Base-by-base conservation (phyloP, 1,140 invertebrate species). In the Panulirus ornatus region DNA sequence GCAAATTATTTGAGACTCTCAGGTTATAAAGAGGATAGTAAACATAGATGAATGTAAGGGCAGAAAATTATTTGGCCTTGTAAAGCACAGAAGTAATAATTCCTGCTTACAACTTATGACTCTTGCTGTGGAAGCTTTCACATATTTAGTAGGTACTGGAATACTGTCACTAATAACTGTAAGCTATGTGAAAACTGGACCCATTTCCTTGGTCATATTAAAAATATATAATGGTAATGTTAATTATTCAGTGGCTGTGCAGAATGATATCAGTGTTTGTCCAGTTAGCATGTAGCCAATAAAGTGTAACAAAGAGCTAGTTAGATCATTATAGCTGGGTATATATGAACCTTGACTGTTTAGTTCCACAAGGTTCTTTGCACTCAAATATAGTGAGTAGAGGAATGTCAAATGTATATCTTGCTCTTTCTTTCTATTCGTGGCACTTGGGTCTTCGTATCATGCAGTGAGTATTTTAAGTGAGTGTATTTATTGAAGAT, bases 281-380 rank as follows among this genome's bases (percentile, higher is more conserved):
- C 58, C 58, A 66, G 58, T 66, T 66, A 30, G 27, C 54, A 58
- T 66, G 58, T 66, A 66, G 27, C 58, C n/a, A 66, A 66, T 66
- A 66, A 9, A 66, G 58, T 58, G 54, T 58, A 58, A 58, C 54
- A 58, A 14, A 19, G n/a, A 66, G 30, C 58, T 5, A 66, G 9
- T 11, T 66, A 27, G 58, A 66, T 66, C 1, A 66, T 30, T 66
- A 30, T 66, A 66, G 58, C 58, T 22, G 30, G 27, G 58, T 9
- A 22, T 58, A 30, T 3, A 66, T 66, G 8, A 1, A 66, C 58
- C 54, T 58, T 66, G 58, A 8, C 58, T 66, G 8, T 5, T 66
- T 14, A 47, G 44, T 14, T 66, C 58, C 22, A 30, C 30, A 30
- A 30, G 58, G 58, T 66, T 66, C n/a, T 30, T 30, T 66, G 27